A percentile compares a stretch with the other conserved stretches of the same genome.
Conservation (phyloP, 2,888 invertebrate species). For the Acrobasis repandana region DNA sequence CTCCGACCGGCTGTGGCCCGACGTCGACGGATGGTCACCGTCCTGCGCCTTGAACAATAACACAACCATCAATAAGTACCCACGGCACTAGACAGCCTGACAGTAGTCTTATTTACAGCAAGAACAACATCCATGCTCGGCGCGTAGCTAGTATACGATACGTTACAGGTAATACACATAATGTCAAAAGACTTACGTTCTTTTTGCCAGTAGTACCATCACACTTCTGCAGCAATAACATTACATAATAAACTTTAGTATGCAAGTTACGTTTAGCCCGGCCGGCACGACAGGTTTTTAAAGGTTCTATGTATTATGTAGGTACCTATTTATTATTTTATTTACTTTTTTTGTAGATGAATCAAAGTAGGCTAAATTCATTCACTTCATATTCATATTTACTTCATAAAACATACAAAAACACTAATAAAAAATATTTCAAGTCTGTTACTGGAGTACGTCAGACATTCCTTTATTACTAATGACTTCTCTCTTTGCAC, state of each 20-base stretch:
- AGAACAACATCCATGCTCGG: slow-evolving; percentile 22
- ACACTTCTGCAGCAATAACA: slow-evolving; percentile 24
- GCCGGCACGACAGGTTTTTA: slow-evolving; percentile 18
- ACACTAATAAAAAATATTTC: no score
- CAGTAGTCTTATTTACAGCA: slow-evolving; percentile 19
- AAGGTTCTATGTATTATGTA: no score
- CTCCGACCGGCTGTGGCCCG: slow-evolving; percentile 48
- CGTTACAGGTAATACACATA: slow-evolving; percentile 18
- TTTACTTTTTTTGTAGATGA: no score
- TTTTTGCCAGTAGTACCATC: slow-evolving; percentile 21
- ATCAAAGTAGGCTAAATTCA: no score
- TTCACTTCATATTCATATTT: no score
- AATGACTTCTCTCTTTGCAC: no score
- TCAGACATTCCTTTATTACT: no score
- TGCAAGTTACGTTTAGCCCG: slow-evolving; percentile 15
- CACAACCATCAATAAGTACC: slow-evolving; percentile 16
- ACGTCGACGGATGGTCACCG: slow-evolving; percentile 51
- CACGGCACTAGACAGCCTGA: slow-evolving; percentile 15
- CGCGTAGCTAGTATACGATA: slow-evolving; percentile 19
- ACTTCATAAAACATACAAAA: no score
- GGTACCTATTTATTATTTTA: no score
- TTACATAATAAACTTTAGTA: slow-evolving; percentile 24
- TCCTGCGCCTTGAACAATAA: slow-evolving; percentile 58
- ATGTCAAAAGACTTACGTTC: slow-evolving; percentile 21
- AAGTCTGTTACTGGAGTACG: no score